These are phyloP conservation scores for Nudaria mundana DNA, from an alignment of 2,888 invertebrate genomes.

Conservation along the genomic window DNA sequence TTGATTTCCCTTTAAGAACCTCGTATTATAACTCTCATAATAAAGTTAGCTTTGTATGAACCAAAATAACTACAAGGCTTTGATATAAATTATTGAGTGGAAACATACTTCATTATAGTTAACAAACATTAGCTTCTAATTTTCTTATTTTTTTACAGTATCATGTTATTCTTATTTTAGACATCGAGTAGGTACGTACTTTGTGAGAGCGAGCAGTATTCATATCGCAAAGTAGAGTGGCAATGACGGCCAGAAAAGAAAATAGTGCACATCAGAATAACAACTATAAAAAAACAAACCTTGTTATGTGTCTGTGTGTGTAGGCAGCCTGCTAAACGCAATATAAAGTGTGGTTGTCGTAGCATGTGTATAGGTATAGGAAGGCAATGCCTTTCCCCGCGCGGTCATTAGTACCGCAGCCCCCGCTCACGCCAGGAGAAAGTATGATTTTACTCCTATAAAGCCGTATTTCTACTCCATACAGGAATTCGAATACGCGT, in stretches of 20 bases:
- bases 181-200: conserved; percentile 30
- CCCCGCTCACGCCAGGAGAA: conserved; percentile 72
- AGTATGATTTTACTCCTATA: conserved; percentile 82
- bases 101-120: conserved; percentile 13
- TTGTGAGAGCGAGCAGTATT: conserved; percentile 34
- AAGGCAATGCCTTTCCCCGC: conserved; percentile 70
- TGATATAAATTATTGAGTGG: conserved; percentile 8
- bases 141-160: conserved; percentile 19
- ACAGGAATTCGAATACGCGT: conserved; percentile 79
- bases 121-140: conserved; percentile 17
- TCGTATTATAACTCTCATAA: conserved; percentile 1
- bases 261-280: conserved; percentile 74
- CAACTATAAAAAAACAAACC: conserved; percentile 72
- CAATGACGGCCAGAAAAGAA: conserved; percentile 61
- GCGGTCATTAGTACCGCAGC: conserved; percentile 78
- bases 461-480: conserved; percentile 81
- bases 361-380: conserved; percentile 58
- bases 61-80: conserved; percentile 11
- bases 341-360: conserved; percentile 80
- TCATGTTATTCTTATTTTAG: no score
- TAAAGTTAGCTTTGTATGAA: conserved; percentile 14
- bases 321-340: conserved; percentile 77
- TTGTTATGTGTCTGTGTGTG: conserved; percentile 56
- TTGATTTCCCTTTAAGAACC: conserved; percentile 5
- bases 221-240: conserved; percentile 42